Evolutionary conservation across 2,888 invertebrate genomes (phyloP).

Genomic region (Neelides folsomi): DNA sequence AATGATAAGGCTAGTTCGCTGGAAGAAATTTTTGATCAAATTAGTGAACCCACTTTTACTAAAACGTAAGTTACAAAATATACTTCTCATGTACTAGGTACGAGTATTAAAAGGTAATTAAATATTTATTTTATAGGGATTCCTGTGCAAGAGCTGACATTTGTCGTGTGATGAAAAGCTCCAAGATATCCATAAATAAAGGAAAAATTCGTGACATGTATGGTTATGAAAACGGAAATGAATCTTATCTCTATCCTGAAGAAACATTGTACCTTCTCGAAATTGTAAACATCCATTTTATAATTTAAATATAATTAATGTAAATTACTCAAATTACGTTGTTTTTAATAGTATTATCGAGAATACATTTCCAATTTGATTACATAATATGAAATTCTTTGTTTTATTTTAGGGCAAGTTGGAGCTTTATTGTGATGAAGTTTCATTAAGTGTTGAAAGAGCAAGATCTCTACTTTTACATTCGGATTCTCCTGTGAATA

Average conservation of each 20-base stretch:
- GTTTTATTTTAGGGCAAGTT: conserved; percentile 7
- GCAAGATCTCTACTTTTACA: conserved; percentile 8
- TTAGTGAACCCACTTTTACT: too few species aligned
- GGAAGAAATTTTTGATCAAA: too few species aligned
- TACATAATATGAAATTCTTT: neutral
- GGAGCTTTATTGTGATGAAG: conserved; percentile 1
- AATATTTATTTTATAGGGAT: conserved; percentile 6
- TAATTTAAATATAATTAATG: too few species aligned
- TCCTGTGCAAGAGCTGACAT: conserved; percentile 4
- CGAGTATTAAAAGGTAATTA: too few species aligned
- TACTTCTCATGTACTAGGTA: too few species aligned
- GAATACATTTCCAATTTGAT: too few species aligned
- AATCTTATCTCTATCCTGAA: conserved; percentile 11
- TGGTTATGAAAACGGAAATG: conserved; percentile 6
- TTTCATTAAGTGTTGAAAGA: conserved; percentile 8
- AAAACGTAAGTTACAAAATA: too few species aligned
- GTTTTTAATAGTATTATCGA: too few species aligned
- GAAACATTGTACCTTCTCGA: conserved; percentile 14
- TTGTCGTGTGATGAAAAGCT: neutral
- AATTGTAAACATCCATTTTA: too few species aligned
- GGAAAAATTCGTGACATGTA: conserved; percentile 4
- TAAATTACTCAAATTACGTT: too few species aligned
- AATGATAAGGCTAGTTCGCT: too few species aligned
- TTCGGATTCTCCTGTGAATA: neutral
- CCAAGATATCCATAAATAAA: conserved; percentile 5